phyloP scores from a whole-genome alignment of 1,140 invertebrate genomes.

The Pemphigus obesinymphae region DNA sequence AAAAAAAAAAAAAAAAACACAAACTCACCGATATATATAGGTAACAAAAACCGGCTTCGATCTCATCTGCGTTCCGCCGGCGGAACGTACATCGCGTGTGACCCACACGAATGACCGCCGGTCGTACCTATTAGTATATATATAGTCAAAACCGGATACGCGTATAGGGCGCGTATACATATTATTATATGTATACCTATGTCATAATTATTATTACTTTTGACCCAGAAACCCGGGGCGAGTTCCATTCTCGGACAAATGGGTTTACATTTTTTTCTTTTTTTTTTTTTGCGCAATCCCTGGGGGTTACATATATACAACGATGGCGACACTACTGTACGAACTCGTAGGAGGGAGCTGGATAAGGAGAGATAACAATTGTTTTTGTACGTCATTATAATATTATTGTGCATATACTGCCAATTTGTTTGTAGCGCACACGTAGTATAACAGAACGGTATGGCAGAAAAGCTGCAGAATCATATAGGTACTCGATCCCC shows the following conservation, averaged over 20 bases:
- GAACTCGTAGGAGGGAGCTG: background rate
- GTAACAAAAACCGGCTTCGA: background rate
- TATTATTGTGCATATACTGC: background rate
- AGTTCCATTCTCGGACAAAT: constrained; percentile 4
- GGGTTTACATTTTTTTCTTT: background rate
- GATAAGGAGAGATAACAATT: background rate
- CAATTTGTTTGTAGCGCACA: background rate
- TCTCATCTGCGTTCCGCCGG: background rate
- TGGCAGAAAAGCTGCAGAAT: background rate
- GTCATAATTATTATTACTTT: background rate
- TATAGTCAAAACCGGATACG: constrained; percentile 16
- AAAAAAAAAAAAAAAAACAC: background rate
- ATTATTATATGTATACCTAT: background rate
- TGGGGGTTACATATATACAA: background rate
- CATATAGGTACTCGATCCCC: background rate
- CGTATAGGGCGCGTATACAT: background rate
- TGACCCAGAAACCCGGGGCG: constrained; percentile 13
- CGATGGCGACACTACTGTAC: background rate
- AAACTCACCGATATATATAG: background rate
- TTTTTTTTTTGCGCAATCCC: constrained; percentile 9
- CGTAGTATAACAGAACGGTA: no score
- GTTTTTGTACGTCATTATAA: background rate
- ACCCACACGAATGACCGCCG: background rate
- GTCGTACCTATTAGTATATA: background rate
- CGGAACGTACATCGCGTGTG: background rate